These are phyloP conservation scores for Wasmannia auropunctata DNA, from an alignment of 1,140 invertebrate genomes.

Conservation along the genomic window DNA sequence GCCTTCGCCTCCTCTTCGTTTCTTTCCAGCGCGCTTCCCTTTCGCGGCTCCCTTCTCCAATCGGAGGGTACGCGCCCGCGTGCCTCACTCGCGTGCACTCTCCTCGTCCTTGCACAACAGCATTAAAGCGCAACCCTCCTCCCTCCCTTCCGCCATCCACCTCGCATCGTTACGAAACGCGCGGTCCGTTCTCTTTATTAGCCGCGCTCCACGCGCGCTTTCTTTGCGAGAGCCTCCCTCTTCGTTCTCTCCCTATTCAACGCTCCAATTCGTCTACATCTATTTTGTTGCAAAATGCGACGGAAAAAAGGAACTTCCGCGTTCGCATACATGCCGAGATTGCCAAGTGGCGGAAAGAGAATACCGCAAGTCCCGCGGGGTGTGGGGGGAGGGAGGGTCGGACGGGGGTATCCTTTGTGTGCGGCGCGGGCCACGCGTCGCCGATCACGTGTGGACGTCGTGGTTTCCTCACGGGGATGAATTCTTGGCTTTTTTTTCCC, in stretches of 20 bases:
- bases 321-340: background rate
- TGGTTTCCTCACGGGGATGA: background rate
- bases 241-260: background rate
- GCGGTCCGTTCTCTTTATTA: background rate
- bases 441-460: background rate
- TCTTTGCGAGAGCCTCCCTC: background rate
- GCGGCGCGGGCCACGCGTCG: background rate
- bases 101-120: background rate
- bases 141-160: no score
- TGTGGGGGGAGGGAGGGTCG: background rate
- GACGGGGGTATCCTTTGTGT: background rate
- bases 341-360: background rate
- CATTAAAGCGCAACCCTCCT: background rate
- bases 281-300: background rate
- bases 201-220: background rate
- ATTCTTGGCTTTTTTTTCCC: background rate
- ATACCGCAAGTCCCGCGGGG: background rate
- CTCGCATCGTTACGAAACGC: background rate
- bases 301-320: background rate
- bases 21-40: slow-evolving; percentile 5
- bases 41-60: slow-evolving; percentile 1
- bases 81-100: background rate
- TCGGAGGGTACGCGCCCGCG: slow-evolving; percentile 3
- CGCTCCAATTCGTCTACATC: no score
- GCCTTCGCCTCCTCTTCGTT: background rate